Base-by-base conservation (phyloP, 2,888 invertebrate genomes). In the Lomographa bimaculata region DNA sequence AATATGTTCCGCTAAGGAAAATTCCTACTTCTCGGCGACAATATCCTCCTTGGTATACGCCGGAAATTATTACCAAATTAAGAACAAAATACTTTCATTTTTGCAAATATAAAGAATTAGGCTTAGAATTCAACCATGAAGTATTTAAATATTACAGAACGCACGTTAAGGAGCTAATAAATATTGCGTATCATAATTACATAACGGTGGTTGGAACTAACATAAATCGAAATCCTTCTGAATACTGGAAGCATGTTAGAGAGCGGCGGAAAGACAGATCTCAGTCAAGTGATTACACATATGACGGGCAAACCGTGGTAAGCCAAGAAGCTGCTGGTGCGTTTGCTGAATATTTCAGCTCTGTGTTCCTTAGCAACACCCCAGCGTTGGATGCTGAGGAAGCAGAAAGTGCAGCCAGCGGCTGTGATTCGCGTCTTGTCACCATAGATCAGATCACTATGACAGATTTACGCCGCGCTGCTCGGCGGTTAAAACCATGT, bases 31-130 rank as follows among this genome's bases (percentile, higher is more conserved):
- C 7, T n/a, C n/a, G 2, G 1, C 34, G 34, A 5, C 25, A 34
- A 6, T 34, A 33, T 25, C 33, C 26, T 1, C 25, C 19, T 11
- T 34, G 34, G 33, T 33, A 21, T 7, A 36, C 35, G 1, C 5
- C 9, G 5, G 35, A 36, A 27, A 36, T 35, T 1, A 35, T n/a
- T 9, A 7, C 1, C 0, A 35, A 35, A 19, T 7, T 34, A 11
- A 25, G 25, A 25, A 25, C 18, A 1, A 35, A 35, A 7, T 27
- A 27, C n/a, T 35, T 27, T 21, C 35, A 35, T 21, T 6, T 35
- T 1, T 7, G 27, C 1, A 27, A 35, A 7, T 35, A 26, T 9
- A 35, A 35, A 21, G 21, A 26, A 14, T 5, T 27, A 2, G 35
- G 35, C 1, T 8, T 35, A 1, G 20, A 20, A 9, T 35, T 35